phyloP scores from a whole-genome alignment of 2,797 vertebrate genomes.

The Alcedo quadribrachys region DNA sequence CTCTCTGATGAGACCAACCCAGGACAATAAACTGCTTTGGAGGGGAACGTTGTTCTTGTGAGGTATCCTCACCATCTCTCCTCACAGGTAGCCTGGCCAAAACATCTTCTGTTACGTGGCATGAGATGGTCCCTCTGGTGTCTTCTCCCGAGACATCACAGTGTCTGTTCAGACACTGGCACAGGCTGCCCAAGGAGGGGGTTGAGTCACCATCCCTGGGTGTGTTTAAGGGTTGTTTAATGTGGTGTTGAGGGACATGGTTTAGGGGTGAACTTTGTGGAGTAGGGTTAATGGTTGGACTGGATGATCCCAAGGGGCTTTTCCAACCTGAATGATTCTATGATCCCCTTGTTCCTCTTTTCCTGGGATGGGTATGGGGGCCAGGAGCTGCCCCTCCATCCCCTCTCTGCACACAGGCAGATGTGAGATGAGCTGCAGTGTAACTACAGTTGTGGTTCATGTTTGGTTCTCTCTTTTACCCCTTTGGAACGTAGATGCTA shows the following conservation, averaged over 20 bases:
- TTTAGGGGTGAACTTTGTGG: too few relatives aligned
- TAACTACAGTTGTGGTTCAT: not conserved
- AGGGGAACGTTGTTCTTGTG: accelerated
- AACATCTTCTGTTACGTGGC: accelerated
- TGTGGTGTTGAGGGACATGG: too few relatives aligned
- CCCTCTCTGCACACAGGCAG: not conserved
- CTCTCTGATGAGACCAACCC: accelerated
- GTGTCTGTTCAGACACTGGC: too few relatives aligned
- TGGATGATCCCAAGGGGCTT: too few relatives aligned
- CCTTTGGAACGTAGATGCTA: constrained; percentile 65
- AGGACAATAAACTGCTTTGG: not conserved
- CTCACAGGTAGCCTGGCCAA: not conserved
- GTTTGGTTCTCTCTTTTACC: constrained; percentile 27
- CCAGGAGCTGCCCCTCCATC: not conserved
- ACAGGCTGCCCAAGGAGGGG: too few relatives aligned
- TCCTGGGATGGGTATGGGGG: not conserved
- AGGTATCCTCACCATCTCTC: not conserved
- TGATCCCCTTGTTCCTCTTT: not conserved
- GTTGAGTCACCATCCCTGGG: too few relatives aligned
- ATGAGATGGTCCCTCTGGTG: not conserved
- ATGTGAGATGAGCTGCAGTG: not conserved
- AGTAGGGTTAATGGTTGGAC: too few relatives aligned
- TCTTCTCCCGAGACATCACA: not conserved
- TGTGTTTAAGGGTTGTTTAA: too few relatives aligned
- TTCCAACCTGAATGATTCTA: too few relatives aligned